Conservation (phyloP, 1,140 invertebrate species). For the Notospermus geniculatus region DNA sequence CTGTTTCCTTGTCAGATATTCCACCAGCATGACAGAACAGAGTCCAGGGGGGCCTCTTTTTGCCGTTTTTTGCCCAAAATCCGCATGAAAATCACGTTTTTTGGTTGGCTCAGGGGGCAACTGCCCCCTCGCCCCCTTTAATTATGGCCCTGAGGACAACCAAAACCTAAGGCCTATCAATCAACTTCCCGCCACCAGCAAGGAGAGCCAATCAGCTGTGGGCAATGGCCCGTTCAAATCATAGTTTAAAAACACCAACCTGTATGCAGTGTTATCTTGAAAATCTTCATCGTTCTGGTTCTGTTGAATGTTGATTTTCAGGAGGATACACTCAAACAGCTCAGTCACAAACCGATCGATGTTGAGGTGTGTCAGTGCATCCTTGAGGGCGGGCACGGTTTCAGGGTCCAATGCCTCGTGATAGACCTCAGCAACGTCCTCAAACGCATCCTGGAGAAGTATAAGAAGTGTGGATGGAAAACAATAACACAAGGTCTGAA, state of each 20-base stretch:
- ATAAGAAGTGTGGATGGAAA: conserved; percentile 1
- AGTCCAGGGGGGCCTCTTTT: no score
- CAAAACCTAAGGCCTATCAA: no score
- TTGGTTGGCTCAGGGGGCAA: no score
- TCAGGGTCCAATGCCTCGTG: conserved; percentile 13
- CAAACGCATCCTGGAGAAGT: conserved; percentile 28
- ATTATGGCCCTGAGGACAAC: no score
- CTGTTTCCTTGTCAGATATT: conserved; percentile 34
- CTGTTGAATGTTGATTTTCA: conserved; percentile 26
- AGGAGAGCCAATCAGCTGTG: no score
- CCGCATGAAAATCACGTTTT: no score
- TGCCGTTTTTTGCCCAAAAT: no score
- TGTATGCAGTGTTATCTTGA: conserved; percentile 16
- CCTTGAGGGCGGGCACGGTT: conserved; percentile 10
- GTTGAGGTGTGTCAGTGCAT: conserved; percentile 17
- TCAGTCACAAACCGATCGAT: conserved; percentile 22
- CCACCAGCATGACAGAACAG: conserved; percentile 32
- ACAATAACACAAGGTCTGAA: not conserved
- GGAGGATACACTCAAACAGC: conserved; percentile 33
- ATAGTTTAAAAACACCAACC: conserved; percentile 19
- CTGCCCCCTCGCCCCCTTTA: no score
- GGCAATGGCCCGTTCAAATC: no score
- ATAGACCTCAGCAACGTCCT: conserved; percentile 21
- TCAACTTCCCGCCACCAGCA: no score
- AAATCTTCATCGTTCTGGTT: conserved; percentile 24